Evolutionary conservation across 2,113 vertebrate species (phyloP), one percentile per base, ranked within the genome.

Genomic region (Tragelaphus scriptus): DNA sequence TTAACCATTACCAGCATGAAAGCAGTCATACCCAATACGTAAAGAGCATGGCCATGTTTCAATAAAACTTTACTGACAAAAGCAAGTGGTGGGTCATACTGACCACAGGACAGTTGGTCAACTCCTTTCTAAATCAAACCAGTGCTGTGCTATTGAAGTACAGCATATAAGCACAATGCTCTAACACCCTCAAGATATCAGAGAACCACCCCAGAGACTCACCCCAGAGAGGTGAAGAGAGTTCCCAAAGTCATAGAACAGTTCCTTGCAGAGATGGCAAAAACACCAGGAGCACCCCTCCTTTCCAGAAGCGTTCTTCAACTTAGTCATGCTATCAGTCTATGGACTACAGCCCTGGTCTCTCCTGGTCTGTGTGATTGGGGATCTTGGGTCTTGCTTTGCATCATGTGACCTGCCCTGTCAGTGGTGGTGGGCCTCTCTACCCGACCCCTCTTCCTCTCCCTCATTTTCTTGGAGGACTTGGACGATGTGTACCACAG

Each of bases 61-160:
- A 55, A 36, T 86, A 59, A 89, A 95, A 92, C 56, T 93, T 93
- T 53, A 95, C 40, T 93, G 53, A 86, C 59, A 71, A 63, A 85
- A 53, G 55, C 47, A 86, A 84, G 19, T 36, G 5, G 4, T 26
- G 26, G 40, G 36, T 53, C 71, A 32, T 6, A 61, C 32, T 86
- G 75, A 12, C 16, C 51, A 55, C 11, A 1, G 36, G 56, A 51
- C 3, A 88, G 44, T 68, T 26, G 68, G 36, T 49, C 55, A n/a
- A 3, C 7, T 21, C 5, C 21, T 88, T 94, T 82, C 15, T 13
- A 53, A 59, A 47, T 55, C 12, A 47, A 58, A 58, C 30, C 32
- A 68, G 3, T 4, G 6, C 2, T 58, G 47, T 26, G 1, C 47
- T 56, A 11, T 12, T 79, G n/a, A 36, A 81, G 49, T 51, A 47